These are phyloP conservation scores for Phoenicopterus ruber DNA, from an alignment of 2,113 vertebrate genomes.

Conservation along the genomic window DNA sequence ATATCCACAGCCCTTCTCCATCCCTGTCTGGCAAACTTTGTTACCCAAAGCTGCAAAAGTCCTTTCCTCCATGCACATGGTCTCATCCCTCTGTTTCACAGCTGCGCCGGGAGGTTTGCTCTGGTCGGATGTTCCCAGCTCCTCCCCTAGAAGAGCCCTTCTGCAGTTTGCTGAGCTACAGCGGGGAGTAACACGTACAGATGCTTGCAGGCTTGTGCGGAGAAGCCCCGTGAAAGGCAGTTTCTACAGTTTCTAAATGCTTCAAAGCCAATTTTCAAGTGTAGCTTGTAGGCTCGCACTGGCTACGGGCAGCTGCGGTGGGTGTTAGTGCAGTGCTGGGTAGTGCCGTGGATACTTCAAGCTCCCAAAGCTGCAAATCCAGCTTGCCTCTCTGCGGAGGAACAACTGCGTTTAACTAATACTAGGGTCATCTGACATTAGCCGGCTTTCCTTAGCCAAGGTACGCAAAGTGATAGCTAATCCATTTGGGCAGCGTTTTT, in stretches of 20 bases:
- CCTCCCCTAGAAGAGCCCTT: neutral
- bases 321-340: neutral
- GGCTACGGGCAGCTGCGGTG: neutral
- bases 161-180: neutral
- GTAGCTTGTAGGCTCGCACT: neutral
- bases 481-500: neutral
- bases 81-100: neutral
- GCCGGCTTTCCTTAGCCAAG: neutral
- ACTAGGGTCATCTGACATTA: neutral
- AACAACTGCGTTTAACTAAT: neutral
- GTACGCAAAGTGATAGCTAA: neutral
- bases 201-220: neutral
- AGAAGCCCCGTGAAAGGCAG: neutral
- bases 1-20: neutral
- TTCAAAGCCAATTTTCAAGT: neutral
- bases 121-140: neutral
- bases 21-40: neutral
- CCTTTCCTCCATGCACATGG: neutral
- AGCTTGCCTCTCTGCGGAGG: neutral
- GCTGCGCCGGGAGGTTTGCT: neutral
- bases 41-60: neutral
- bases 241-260: neutral
- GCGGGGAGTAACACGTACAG: rapidly evolving
- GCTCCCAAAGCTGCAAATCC: neutral
- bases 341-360: neutral